Conservation (phyloP, 1,140 invertebrate genomes). For the Stenopsyche tienmushanensis region DNA sequence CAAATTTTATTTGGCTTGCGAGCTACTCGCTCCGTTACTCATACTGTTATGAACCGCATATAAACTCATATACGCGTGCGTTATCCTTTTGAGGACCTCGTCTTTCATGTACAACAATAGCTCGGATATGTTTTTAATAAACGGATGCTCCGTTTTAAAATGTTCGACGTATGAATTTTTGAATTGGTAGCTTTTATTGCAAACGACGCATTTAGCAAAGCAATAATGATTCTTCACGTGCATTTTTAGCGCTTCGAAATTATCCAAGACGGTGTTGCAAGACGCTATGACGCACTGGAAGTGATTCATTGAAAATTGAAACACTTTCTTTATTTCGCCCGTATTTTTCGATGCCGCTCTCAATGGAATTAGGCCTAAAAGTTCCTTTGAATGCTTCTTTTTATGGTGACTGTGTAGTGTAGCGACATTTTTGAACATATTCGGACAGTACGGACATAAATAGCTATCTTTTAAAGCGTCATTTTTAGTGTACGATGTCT, state of each 20-base stretch:
- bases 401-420: neutral
- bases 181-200: slow-evolving; percentile 4
- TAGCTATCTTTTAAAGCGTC: neutral
- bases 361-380: slow-evolving; percentile 3
- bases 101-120: neutral
- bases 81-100: slow-evolving; percentile 5
- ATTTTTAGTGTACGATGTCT: neutral
- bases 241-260: neutral
- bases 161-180: neutral
- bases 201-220: slow-evolving; percentile 2
- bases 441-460: neutral
- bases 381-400: neutral
- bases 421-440: neutral
- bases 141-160: neutral
- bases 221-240: slow-evolving; percentile 15
- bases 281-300: slow-evolving; percentile 8
- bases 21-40: too few relatives aligned
- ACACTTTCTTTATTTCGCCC: slow-evolving; percentile 5
- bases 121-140: neutral
- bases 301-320: neutral
- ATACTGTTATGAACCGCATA: neutral
- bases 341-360: neutral
- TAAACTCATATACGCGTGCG: neutral
- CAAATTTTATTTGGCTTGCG: too few relatives aligned
- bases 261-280: neutral